Evolutionary conservation across 2,888 invertebrate species (phyloP), one percentile per base, ranked within the genome.

Genomic region (Drosophila siamana): DNA sequence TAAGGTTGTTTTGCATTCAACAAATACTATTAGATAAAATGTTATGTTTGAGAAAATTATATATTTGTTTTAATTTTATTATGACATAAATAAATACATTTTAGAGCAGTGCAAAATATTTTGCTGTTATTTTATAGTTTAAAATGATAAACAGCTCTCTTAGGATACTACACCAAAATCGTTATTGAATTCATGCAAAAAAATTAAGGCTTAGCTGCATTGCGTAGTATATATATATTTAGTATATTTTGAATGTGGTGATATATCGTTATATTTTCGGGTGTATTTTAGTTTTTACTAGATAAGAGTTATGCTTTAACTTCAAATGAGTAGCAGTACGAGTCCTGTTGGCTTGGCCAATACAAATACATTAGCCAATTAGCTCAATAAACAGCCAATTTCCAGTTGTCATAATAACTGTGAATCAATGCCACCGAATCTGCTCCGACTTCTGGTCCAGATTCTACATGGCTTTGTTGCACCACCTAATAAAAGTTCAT

Each of bases 401-500:
- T 48, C 36, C 36, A 51, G 6, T 52, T 16, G 52, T 30, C 55
- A 71, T 30, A 46, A 54, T 33, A 41, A 33, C 36, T 38, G 36
- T 9, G 30, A 2, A 9, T 11, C 30, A 1, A 13, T 3, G 11
- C 2, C 8, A 2, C 26, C 6, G n/a, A 26, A 13, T 1, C 3
- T 30, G 11, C 19, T 13, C 22, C 19, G 15, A n/a, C n/a, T 33
- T n/a, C 33, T 33, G 33, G 33, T 5, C 36, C 15, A 38, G 15
- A 9, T 36, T 6, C 36, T 36, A 13, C 13, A 15, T 13, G 13
- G 15, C 36, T 13, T 6, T 33, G 11, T 9, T 16, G 38, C 1
- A 40, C 5, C 26, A 15, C 51, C 50, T 60, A 59, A 69, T 69
- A 69, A 74, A 76, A 74, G 64, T 78, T 76, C 69, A 76, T 76